Evolutionary conservation across 2,888 invertebrate species (phyloP), one percentile per base, ranked within the genome.

Genomic region (Salticus scenicus): DNA sequence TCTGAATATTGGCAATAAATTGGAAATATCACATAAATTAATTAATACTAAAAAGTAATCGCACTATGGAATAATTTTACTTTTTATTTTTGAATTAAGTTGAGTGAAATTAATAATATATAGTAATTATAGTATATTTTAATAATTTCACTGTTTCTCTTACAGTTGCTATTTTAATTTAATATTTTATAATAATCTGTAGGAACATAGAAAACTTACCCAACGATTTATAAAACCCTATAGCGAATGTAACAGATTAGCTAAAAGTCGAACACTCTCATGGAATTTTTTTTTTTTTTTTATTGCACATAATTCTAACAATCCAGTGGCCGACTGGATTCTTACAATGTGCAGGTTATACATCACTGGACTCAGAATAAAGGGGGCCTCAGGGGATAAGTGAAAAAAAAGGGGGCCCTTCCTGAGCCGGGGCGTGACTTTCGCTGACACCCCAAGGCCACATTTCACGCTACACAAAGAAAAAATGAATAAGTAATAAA

Each of bases 371-470:
- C 57, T 57, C 57, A 1, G 57, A 4, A 24, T 57, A 57, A 24
- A 57, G 57, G 57, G 57, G 57, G 20, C 20, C 57, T 24, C 20
- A 24, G 57, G 57, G 57, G 57, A 24, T 24, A 4, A 10, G 2
- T 7, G 57, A 12, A 57, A 24, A 69, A 69, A 37, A 37, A 20
- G 12, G 27, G 41, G 0, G 24, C 69, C 24, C 37, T 41, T 70
- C 41, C 41, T 70, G 41, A 70, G 37, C 10, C 27, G n/a, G 64
- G 78, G 78, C 78, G 78, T 71, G 78, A 78, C 78, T 71, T 64
- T 70, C 71, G 42, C 63, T 47, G 79, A 79, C 79, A 79, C 64
- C 66, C 79, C 79, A 79, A 79, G 79, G 79, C 79, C 79, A 79
- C 72, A 64, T 79, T 72, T 37, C 75, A 75, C 20, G n/a, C 57